Conservation (phyloP, 2,888 invertebrate genomes). For the Drosophila falleni region DNA sequence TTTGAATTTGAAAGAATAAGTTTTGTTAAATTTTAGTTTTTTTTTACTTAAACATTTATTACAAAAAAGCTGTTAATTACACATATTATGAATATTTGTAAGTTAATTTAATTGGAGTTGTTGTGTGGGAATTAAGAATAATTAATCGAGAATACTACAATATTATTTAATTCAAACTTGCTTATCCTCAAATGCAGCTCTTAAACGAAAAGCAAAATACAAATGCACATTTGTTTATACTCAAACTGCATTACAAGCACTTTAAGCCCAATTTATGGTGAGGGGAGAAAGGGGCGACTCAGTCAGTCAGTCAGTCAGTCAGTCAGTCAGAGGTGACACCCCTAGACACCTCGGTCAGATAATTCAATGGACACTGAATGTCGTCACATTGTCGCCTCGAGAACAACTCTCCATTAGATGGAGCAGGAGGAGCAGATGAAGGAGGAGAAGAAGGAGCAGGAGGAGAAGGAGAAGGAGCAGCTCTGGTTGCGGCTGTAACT, state of each 20-base stretch:
- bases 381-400: constrained; percentile 78
- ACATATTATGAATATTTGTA: too few relatives aligned
- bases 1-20: too few relatives aligned
- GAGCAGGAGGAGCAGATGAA: too few relatives aligned
- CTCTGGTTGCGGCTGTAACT: constrained; percentile 1
- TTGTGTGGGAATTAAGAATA: too few relatives aligned
- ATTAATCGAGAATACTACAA: too few relatives aligned
- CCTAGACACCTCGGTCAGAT: constrained; percentile 46
- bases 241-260: constrained; percentile 25
- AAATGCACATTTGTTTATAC: constrained; percentile 1
- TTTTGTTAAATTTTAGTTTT: too few relatives aligned
- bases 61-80: too few relatives aligned
- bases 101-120: too few relatives aligned
- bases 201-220: not conserved
- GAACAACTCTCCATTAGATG: constrained; percentile 20
- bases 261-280: constrained; percentile 28
- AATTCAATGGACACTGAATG: constrained; percentile 66
- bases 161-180: not conserved
- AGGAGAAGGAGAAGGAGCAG: not conserved
- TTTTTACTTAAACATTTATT: too few relatives aligned
- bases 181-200: not conserved
- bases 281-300: constrained; percentile 1
- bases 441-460: not conserved
- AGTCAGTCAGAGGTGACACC: constrained; percentile 30
- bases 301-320: constrained; percentile 12